These are phyloP conservation scores for Bombylius discolor DNA, from an alignment of 2,888 invertebrate species.

Conservation along the genomic window DNA sequence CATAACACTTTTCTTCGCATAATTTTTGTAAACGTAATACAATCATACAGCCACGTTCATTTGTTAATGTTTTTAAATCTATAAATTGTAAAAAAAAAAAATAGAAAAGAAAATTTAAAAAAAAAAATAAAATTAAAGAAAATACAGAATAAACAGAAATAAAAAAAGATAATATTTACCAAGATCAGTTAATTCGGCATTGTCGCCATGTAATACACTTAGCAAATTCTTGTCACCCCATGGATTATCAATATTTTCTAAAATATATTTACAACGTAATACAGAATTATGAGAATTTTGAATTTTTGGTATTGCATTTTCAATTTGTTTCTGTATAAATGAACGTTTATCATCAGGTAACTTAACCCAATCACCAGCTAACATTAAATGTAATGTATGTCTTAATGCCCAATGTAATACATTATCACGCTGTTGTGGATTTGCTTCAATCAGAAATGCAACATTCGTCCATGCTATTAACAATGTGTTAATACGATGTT, in stretches of 20 bases:
- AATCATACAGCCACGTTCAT: slow-evolving; percentile 45
- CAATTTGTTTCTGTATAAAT: slow-evolving; percentile 1
- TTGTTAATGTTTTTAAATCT: slow-evolving; percentile 43
- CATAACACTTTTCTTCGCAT: slow-evolving; percentile 48
- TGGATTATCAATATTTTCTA: slow-evolving; percentile 7
- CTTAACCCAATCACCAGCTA: slow-evolving; percentile 5
- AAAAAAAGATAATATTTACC: neutral
- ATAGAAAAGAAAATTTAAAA: too few relatives aligned
- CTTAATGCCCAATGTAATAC: slow-evolving; percentile 2
- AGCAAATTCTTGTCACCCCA: slow-evolving; percentile 5
- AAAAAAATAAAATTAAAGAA: too few relatives aligned
- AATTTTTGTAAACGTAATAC: slow-evolving; percentile 46
- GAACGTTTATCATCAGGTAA: neutral
- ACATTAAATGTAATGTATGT: slow-evolving; percentile 2
- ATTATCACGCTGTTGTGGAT: neutral
- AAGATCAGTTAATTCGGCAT: neutral
- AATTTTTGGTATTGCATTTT: slow-evolving; percentile 1
- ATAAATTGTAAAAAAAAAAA: neutral
- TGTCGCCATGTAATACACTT: slow-evolving; percentile 4
- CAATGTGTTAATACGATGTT: neutral
- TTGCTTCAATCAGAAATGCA: neutral
- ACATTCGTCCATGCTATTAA: neutral
- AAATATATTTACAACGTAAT: slow-evolving; percentile 7
- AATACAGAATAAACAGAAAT: too few relatives aligned
- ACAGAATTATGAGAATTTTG: neutral